These are phyloP conservation scores for Podilymbus podiceps DNA, from an alignment of 2,113 vertebrate species.

Conservation along the genomic window DNA sequence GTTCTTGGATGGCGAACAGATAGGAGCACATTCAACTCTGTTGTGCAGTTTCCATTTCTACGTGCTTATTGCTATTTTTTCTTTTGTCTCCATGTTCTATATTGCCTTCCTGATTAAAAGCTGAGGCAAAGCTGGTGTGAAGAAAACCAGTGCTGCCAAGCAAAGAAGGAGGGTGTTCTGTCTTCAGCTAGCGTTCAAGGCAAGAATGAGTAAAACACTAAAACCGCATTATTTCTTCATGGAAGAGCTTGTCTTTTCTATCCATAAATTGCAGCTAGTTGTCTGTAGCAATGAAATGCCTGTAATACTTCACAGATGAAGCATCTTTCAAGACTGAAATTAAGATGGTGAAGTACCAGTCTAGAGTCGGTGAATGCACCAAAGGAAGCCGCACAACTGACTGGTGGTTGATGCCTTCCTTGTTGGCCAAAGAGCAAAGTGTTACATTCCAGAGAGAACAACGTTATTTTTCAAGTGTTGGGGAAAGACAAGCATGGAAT, in stretches of 20 bases:
- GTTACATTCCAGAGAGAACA: not conserved
- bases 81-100: not conserved
- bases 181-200: not conserved
- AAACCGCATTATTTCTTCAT: not conserved
- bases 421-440: not conserved
- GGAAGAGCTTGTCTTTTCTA: not conserved
- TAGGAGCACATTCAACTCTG: not conserved
- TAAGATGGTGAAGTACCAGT: not conserved
- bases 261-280: not conserved
- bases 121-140: not conserved
- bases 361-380: not conserved
- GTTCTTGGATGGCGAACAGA: not conserved
- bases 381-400: not conserved
- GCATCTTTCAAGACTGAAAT: not conserved
- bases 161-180: not conserved
- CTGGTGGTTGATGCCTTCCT: not conserved
- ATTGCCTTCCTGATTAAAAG: not conserved
- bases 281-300: not conserved
- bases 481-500: not conserved
- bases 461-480: not conserved
- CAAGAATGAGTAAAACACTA: not conserved
- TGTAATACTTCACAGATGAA: not conserved
- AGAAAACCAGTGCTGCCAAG: not conserved
- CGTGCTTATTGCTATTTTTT: not conserved
- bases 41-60: not conserved